Evolutionary conservation across 2,113 vertebrate species (phyloP), one percentile per base, ranked within the genome.

Genomic region (Cottus gobio): DNA sequence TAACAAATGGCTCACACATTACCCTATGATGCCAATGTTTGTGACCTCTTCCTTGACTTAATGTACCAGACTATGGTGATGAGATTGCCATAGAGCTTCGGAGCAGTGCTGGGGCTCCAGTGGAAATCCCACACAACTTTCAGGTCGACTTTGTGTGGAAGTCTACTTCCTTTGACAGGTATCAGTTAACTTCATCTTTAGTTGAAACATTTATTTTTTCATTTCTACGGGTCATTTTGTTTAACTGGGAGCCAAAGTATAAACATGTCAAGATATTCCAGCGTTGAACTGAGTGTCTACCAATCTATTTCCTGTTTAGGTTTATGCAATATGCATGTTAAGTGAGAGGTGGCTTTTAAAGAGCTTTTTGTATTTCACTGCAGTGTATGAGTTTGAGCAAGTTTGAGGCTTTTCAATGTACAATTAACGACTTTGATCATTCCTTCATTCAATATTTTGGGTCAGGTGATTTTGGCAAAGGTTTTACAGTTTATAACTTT

Each of bases 111-210:
- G 97, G 97, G 0, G 97, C 97, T 0, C 97, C 97, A 0, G 97
- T 98, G 90, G 97, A 99, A 64, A 96, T 97, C 50, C 97, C 96
- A 0, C 97, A 99, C 85, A 99, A 98, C 89, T 99, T 98, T 94
- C 97, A 99, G 90, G 97, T 98, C 54, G 97, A 99, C 89, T 99
- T 98, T 71, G 97, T 99, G 0, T 99, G 97, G 97, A 98, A 98
- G 76, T 98, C 97, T 0, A 98, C 97, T 34, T 99, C 97, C 0
- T 99, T 99, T 79, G 97, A 99, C 92, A 96, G 97, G 97, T 98
- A 86, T 37, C 34, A 39, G 48, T 75, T 28, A 39, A 37, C 1
- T 28, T 13, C 10, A 15, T 13, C 52, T 52, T 34, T 13, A 15
- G 15, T 20, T 46, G 37, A 65, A 28, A 11, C 16, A 8, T 64